phyloP scores from a whole-genome alignment of 2,888 invertebrate species.

The Aleiodes alternator region DNA sequence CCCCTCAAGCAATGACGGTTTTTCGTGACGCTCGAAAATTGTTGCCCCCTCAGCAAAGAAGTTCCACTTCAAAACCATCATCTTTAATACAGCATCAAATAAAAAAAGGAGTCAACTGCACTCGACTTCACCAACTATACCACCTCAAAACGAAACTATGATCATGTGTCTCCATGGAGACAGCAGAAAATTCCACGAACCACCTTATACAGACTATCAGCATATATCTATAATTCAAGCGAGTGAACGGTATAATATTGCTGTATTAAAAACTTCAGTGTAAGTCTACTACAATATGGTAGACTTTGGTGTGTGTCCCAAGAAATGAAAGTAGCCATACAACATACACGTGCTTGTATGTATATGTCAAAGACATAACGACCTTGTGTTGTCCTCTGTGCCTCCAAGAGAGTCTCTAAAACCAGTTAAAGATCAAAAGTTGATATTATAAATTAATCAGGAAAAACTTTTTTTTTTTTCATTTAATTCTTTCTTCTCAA shows the following conservation, averaged over 20 bases:
- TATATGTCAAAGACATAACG: constrained; percentile 28
- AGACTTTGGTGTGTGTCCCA: neutral
- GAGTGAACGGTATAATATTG: constrained; percentile 31
- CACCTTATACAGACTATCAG: constrained; percentile 10
- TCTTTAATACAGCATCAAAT: too few species aligned
- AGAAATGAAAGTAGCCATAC: constrained; percentile 32
- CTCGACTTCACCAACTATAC: too few species aligned
- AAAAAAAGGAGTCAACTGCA: too few species aligned
- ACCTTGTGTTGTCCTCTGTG: constrained; percentile 26
- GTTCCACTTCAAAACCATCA: too few species aligned
- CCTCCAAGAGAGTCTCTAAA: constrained; percentile 14
- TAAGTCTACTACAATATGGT: neutral
- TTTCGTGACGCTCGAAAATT: too few species aligned
- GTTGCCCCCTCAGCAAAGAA: too few species aligned
- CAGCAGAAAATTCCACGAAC: constrained; percentile 1
- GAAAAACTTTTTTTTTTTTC: too few species aligned
- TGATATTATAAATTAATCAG: constrained; percentile 21
- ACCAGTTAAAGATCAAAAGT: constrained; percentile 30
- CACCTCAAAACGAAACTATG: neutral
- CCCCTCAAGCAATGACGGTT: too few species aligned
- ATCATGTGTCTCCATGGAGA: neutral
- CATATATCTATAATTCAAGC: constrained; percentile 3
- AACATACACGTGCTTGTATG: constrained; percentile 23
- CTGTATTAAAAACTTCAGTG: neutral
- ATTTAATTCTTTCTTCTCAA: neutral